Conservation (phyloP, 2,113 vertebrate genomes). For the Odocoileus hemionus region DNA sequence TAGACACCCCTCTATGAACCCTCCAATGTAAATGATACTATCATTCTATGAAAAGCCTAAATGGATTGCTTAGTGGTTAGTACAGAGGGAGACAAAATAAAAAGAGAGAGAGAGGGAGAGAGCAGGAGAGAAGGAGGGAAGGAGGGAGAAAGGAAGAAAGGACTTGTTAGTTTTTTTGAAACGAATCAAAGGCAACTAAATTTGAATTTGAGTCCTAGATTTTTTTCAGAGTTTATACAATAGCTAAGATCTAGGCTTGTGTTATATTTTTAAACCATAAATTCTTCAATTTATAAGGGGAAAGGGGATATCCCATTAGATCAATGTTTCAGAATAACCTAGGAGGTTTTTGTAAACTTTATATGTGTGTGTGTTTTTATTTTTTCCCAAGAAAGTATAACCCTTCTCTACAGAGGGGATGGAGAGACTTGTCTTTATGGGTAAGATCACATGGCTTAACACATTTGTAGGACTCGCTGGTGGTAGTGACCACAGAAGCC, state of each 20-base stretch:
- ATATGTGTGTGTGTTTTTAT: not conserved
- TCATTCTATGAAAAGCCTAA: not conserved
- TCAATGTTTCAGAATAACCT: not conserved
- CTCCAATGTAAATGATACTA: not conserved
- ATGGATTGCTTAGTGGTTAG: not conserved
- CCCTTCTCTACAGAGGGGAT: not conserved
- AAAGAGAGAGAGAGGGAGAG: not conserved
- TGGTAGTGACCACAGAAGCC: not conserved
- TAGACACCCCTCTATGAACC: rapidly evolving
- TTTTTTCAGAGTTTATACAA: not conserved
- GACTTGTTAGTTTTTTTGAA: not conserved
- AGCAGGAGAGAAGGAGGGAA: not conserved
- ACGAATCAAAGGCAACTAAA: not conserved
- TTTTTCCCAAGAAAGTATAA: not conserved
- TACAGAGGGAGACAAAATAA: not conserved
- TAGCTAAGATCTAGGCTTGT: not conserved
- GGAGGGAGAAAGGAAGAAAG: not conserved
- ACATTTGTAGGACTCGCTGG: not conserved
- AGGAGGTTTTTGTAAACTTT: not conserved
- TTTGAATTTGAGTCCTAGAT: not conserved
- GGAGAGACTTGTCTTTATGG: not conserved
- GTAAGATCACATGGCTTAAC: not conserved
- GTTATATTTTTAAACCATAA: not conserved
- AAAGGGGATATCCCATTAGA: not conserved
- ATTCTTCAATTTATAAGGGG: not conserved